These are phyloP conservation scores for Aurelia sp. DNA, from an alignment of 30 jellyfish, hydroid and myxozoan genomes.

Conservation along the genomic window DNA sequence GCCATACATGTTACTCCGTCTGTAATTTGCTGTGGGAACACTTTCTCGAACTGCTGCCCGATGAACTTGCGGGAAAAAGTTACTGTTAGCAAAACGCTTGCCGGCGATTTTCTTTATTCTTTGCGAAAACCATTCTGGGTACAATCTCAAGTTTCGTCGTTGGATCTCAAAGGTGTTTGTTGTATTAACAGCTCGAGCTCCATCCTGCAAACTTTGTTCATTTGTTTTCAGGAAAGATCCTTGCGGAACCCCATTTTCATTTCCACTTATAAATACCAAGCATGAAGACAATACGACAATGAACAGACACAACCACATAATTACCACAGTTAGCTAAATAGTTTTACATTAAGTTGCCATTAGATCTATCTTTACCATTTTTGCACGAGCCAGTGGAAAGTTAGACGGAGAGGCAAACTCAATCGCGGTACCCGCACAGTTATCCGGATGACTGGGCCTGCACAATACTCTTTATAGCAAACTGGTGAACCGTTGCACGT, in stretches of 20 bases:
- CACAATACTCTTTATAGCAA: background rate
- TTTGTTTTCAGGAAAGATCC: conserved; percentile 16
- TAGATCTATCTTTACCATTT: conserved; percentile 24
- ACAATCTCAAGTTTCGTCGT: conserved; percentile 53
- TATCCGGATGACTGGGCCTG: conserved; percentile 22
- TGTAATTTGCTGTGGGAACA: conserved; percentile 30
- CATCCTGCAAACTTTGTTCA: background rate
- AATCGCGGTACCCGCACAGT: conserved; percentile 34
- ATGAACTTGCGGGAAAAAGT: conserved; percentile 27
- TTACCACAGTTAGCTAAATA: background rate
- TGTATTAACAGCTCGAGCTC: background rate
- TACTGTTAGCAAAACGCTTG: conserved; percentile 48
- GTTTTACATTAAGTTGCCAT: background rate
- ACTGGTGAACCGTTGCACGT: conserved; percentile 22
- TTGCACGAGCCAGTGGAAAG: background rate
- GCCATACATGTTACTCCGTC: conserved; percentile 51
- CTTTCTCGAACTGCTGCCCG: background rate
- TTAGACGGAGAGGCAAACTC: background rate
- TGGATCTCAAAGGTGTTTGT: conserved; percentile 17
- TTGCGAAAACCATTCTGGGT: conserved; percentile 90
- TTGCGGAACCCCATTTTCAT: conserved; percentile 12
- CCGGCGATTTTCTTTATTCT: conserved; percentile 67
- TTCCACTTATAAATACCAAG: conserved; percentile 4
- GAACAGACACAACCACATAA: background rate
- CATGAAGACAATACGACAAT: conserved; percentile 4